Evolutionary conservation across 2,113 vertebrate genomes (phyloP).

Genomic region (Salminus brasiliensis): DNA sequence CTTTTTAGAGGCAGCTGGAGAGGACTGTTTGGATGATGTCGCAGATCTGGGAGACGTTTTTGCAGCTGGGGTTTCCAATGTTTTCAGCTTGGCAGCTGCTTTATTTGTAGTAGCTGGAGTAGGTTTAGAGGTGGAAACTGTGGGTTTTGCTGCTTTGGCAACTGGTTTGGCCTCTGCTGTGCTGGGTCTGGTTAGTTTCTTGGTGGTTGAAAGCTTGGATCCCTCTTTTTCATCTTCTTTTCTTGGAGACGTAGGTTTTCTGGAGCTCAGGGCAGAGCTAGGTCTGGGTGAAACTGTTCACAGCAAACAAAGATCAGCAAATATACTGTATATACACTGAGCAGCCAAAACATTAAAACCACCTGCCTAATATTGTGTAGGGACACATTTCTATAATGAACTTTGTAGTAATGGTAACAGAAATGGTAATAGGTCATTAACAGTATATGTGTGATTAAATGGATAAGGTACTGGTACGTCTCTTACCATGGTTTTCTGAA

Average conservation of each 20-base stretch:
- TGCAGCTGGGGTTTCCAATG: conserved; percentile 52
- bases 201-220: conserved; percentile 73
- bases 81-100: conserved; percentile 66
- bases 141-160: conserved; percentile 72
- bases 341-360: no score
- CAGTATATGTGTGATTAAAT: no score
- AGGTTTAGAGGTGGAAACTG: conserved; percentile 64
- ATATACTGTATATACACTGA: no score
- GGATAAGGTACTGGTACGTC: not conserved
- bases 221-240: conserved; percentile 81
- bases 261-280: conserved; percentile 67
- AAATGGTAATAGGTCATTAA: no score
- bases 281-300: conserved; percentile 74
- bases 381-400: no score
- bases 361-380: no score
- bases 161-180: conserved; percentile 69
- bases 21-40: conserved; percentile 56
- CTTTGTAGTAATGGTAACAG: no score
- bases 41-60: conserved; percentile 61
- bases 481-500: conserved; percentile 82
- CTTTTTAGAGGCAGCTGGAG: conserved; percentile 59
- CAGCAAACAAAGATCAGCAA: conserved; percentile 19
- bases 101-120: conserved; percentile 51
- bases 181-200: conserved; percentile 76
- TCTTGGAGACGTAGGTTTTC: conserved; percentile 83